A percentile compares a stretch with the other conserved stretches of the same genome.
Conservation (phyloP, 2,797 vertebrate species). For the Arnoldichthys spilopterus region DNA sequence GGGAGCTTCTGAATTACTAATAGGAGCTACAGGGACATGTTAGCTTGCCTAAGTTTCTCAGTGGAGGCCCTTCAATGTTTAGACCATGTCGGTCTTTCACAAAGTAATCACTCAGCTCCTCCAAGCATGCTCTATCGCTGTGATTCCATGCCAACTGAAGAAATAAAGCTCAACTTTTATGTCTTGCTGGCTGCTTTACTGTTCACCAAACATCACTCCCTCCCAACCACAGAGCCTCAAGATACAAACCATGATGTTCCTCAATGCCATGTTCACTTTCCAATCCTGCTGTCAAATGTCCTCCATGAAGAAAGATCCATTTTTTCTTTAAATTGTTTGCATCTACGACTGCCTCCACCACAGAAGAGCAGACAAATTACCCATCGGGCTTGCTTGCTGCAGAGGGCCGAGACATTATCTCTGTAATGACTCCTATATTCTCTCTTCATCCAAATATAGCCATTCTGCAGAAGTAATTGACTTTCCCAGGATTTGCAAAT, state of each 20-base stretch:
- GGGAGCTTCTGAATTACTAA: not conserved
- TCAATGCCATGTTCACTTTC: slow-evolving; percentile 2
- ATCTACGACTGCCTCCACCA: not conserved
- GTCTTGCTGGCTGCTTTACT: not conserved
- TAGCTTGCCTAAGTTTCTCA: not conserved
- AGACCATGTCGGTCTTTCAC: not conserved
- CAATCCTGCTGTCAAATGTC: not conserved
- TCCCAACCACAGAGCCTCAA: slow-evolving; percentile 1
- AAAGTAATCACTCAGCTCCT: not conserved
- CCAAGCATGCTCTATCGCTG: too few species aligned
- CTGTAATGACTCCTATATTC: slow-evolving; percentile 64
- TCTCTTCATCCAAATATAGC: slow-evolving; percentile 59
- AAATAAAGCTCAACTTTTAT: slow-evolving; percentile 23
- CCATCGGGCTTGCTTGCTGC: slow-evolving; percentile 44
- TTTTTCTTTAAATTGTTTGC: slow-evolving; percentile 47
- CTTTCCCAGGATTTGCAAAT: slow-evolving; percentile 64
- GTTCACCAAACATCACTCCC: not conserved
- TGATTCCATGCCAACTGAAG: not conserved
- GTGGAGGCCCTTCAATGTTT: not conserved
- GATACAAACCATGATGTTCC: slow-evolving; percentile 8
- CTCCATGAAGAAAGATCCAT: slow-evolving; percentile 1
- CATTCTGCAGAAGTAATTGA: slow-evolving; percentile 63
- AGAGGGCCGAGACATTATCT: slow-evolving; percentile 67
- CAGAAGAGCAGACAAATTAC: slow-evolving; percentile 57
- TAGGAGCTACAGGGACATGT: not conserved